phyloP scores from a whole-genome alignment of 2,888 invertebrate genomes.

The Brachyopa scutellaris region DNA sequence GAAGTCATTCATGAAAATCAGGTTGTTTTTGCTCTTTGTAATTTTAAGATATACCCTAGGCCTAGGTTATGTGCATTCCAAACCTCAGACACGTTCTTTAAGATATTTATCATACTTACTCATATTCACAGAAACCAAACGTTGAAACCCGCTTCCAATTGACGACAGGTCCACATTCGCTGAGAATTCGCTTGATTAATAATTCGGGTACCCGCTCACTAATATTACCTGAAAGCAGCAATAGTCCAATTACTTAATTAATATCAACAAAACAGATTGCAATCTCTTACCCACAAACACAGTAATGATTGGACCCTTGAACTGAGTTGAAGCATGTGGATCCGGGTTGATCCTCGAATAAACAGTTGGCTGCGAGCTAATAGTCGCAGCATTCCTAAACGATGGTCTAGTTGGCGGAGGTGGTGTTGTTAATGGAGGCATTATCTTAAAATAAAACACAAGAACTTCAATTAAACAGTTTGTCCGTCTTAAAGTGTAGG shows the following conservation, averaged over 20 bases:
- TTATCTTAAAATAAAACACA: conserved; percentile 82
- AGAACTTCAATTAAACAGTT: conserved; percentile 13
- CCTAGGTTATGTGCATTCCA: no score
- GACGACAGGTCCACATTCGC: conserved; percentile 95
- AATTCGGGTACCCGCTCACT: conserved; percentile 97
- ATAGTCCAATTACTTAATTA: no score
- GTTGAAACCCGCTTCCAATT: conserved; percentile 99
- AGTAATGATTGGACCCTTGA: conserved; percentile 94
- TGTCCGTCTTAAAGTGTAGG: neutral
- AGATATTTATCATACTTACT: conserved; percentile 82
- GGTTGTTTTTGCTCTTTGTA: no score
- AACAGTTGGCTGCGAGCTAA: conserved; percentile 81
- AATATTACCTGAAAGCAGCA: conserved; percentile 87
- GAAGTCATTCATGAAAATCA: no score
- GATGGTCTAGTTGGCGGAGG: conserved; percentile 81
- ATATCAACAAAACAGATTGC: no score
- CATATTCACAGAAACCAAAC: conserved; percentile 99
- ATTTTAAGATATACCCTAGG: no score
- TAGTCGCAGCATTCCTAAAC: conserved; percentile 82
- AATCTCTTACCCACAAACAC: conserved; percentile 94
- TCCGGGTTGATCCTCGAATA: conserved; percentile 79
- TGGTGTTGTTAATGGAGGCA: conserved; percentile 82
- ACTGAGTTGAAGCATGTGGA: conserved; percentile 77
- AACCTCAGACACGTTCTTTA: no score
- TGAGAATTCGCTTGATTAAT: conserved; percentile 95